Conservation (phyloP, 2,113 vertebrate genomes). For the Nipponia nippon region DNA sequence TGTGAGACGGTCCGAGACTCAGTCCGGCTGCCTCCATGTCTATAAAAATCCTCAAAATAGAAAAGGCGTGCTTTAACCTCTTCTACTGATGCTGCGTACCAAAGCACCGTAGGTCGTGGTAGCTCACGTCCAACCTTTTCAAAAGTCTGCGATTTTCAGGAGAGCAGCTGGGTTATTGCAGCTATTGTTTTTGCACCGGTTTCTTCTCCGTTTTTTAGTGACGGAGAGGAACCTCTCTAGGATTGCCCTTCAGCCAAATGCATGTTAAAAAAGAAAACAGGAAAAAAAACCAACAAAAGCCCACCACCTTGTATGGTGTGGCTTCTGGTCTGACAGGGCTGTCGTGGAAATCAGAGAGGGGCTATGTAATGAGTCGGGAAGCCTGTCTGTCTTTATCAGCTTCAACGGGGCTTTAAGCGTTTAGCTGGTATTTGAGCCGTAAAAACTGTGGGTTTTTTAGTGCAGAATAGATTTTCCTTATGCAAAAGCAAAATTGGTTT, state of each 20-base stretch:
- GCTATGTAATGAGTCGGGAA: background rate
- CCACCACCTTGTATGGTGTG: background rate
- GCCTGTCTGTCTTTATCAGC: background rate
- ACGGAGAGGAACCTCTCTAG: background rate
- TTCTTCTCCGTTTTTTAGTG: background rate
- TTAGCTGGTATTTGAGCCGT: background rate
- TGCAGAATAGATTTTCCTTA: background rate
- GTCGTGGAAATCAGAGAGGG: background rate
- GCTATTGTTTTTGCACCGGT: background rate
- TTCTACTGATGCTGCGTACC: background rate
- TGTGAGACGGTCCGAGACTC: background rate
- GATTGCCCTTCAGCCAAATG: background rate
- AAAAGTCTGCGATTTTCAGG: background rate
- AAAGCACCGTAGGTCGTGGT: accelerated
- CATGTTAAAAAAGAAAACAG: background rate
- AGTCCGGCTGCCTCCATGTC: background rate
- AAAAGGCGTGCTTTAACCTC: background rate
- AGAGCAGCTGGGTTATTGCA: background rate
- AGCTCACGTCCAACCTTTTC: background rate
- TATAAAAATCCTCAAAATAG: background rate
- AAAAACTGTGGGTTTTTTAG: background rate
- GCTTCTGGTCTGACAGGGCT: background rate
- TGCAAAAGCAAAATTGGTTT: background rate
- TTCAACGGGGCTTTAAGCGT: background rate
- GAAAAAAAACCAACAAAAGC: background rate